These are phyloP conservation scores for Chymomyza fuscimana DNA, from an alignment of 2,888 invertebrate genomes.

Conservation along the genomic window DNA sequence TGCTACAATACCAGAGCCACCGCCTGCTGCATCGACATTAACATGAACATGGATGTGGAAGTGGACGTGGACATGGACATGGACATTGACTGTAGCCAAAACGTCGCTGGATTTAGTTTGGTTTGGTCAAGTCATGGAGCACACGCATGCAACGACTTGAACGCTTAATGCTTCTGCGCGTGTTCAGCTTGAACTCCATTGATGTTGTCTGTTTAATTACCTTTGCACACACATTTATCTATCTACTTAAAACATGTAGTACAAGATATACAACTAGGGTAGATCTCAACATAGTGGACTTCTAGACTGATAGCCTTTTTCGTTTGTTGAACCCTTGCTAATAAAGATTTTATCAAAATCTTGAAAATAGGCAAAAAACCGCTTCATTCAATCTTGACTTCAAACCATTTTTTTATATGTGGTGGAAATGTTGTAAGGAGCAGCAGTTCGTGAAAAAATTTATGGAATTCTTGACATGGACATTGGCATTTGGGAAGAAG, in stretches of 20 bases:
- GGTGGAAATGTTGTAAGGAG: no score
- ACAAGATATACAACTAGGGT: slow-evolving; percentile 26
- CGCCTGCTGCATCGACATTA: slow-evolving; percentile 1
- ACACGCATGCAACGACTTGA: slow-evolving; percentile 24
- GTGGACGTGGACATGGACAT: slow-evolving; percentile 1
- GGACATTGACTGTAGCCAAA: slow-evolving; percentile 4
- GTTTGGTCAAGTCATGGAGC: slow-evolving; percentile 45
- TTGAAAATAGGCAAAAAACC: no score
- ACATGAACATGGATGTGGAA: neutral
- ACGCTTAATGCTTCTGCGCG: neutral
- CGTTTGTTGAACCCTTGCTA: no score
- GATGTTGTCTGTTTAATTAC: slow-evolving; percentile 66
- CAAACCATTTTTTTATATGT: no score
- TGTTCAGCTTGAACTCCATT: slow-evolving; percentile 34
- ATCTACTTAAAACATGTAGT: slow-evolving; percentile 16
- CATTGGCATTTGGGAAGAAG: no score
- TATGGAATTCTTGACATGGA: no score
- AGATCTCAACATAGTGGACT: no score
- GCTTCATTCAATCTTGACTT: no score
- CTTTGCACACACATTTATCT: slow-evolving; percentile 27
- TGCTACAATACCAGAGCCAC: slow-evolving; percentile 30
- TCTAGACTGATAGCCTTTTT: no score
- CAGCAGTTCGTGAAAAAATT: no score
- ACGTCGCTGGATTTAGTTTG: neutral
- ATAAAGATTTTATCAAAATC: no score